phyloP scores from a whole-genome alignment of 1,140 invertebrate genomes.

The Caenorhabditis tropicalis region DNA sequence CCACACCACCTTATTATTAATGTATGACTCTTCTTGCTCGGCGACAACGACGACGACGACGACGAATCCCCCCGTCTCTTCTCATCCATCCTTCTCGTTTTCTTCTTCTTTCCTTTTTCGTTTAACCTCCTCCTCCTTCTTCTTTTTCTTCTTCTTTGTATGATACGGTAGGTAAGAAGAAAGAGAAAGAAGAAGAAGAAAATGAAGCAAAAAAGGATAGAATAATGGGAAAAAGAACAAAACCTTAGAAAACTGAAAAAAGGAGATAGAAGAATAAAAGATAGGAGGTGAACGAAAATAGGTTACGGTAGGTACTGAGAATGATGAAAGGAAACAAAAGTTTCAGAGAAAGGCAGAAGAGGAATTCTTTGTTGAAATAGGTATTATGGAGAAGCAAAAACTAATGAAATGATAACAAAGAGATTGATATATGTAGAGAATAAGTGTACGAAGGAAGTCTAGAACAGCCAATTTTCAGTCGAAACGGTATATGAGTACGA shows the following conservation, averaged over 20 bases:
- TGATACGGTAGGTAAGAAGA: conserved; percentile 20
- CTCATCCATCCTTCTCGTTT: conserved; percentile 5
- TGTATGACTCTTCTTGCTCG: conserved; percentile 38
- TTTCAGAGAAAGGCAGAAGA: too few species aligned
- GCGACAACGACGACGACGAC: not conserved
- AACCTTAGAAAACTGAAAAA: conserved; percentile 13
- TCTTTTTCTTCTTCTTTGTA: not conserved
- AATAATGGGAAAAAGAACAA: conserved; percentile 19
- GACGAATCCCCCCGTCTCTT: conserved; percentile 22
- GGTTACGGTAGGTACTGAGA: not conserved
- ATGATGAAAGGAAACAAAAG: not conserved
- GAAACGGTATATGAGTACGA: too few species aligned
- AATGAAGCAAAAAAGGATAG: not conserved
- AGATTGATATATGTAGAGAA: too few species aligned
- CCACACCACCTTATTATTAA: conserved; percentile 36
- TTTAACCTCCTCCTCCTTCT: conserved; percentile 21
- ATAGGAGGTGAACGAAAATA: not conserved
- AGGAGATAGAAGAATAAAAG: not conserved
- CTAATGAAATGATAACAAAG: too few species aligned
- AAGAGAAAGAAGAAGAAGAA: not conserved
- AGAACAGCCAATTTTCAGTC: too few species aligned
- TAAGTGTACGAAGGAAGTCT: too few species aligned
- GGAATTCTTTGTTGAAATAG: too few species aligned
- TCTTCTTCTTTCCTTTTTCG: conserved; percentile 13
- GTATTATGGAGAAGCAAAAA: too few species aligned